Evolutionary conservation across 2,888 invertebrate genomes (phyloP).

Genomic region (Eilema griseolum): DNA sequence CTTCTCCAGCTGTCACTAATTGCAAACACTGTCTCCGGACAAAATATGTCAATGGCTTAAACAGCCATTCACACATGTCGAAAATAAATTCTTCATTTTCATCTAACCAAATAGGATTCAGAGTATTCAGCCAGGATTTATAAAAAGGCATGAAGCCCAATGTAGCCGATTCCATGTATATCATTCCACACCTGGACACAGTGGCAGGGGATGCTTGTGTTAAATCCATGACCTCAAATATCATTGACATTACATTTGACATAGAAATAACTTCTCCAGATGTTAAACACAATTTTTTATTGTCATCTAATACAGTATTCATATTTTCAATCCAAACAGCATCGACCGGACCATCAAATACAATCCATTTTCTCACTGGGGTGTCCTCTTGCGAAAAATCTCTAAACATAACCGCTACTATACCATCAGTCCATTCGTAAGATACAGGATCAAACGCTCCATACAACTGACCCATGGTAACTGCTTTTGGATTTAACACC

Average conservation of each 20-base stretch:
- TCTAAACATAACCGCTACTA: constrained; percentile 93
- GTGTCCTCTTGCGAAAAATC: constrained; percentile 91
- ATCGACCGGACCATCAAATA: constrained; percentile 97
- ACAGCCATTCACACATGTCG: constrained; percentile 91
- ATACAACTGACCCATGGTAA: constrained; percentile 97
- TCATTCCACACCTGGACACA: constrained; percentile 96
- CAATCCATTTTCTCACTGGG: constrained; percentile 94
- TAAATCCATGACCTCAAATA: constrained; percentile 96
- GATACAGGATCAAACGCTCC: constrained; percentile 97
- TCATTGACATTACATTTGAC: constrained; percentile 93
- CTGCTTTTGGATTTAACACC: constrained; percentile 96
- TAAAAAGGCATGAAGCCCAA: constrained; percentile 94
- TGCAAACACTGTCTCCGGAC: constrained; percentile 90
- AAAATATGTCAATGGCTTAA: constrained; percentile 91
- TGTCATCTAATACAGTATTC: constrained; percentile 95
- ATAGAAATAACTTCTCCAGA: constrained; percentile 96
- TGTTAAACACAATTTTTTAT: constrained; percentile 94
- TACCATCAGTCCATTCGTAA: constrained; percentile 96
- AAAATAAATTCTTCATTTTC: constrained; percentile 88
- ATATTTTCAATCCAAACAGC: constrained; percentile 97
- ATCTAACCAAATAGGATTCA: constrained; percentile 88
- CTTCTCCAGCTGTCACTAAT: constrained; percentile 90
- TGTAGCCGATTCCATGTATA: constrained; percentile 94
- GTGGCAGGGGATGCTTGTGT: constrained; percentile 95
- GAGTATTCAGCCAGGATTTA: constrained; percentile 92